These are phyloP conservation scores for Acanthacorydalis orientalis DNA, from an alignment of 2,888 invertebrate species.

Conservation along the genomic window DNA sequence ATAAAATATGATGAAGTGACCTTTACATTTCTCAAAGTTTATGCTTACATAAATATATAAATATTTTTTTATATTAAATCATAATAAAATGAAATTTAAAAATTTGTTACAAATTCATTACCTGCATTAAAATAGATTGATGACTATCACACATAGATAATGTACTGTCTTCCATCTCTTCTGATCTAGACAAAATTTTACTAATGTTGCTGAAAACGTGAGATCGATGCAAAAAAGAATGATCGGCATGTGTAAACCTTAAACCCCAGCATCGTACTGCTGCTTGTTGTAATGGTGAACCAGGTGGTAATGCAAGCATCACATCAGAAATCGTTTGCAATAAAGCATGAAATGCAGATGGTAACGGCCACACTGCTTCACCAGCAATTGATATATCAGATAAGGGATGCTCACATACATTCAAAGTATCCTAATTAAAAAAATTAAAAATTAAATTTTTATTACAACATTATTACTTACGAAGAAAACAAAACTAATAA, in stretches of 20 bases:
- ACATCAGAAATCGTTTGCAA: conserved; percentile 84
- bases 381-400: conserved; percentile 66
- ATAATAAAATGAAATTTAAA: too few species aligned
- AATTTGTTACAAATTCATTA: too few species aligned
- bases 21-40: too few species aligned
- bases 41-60: too few species aligned
- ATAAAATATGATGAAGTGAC: conserved; percentile 6
- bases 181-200: conserved; percentile 83
- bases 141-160: conserved; percentile 41
- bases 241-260: conserved; percentile 74
- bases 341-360: conserved; percentile 54
- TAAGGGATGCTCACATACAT: conserved; percentile 59
- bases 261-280: conserved; percentile 90
- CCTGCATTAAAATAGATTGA: conserved; percentile 27
- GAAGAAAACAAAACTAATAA: not conserved
- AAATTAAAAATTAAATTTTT: too few species aligned
- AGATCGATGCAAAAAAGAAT: conserved; percentile 68
- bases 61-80: too few species aligned
- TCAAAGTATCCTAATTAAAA: conserved; percentile 27
- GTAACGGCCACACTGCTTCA: conserved; percentile 45
- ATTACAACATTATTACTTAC: conserved; percentile 4
- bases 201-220: conserved; percentile 87
- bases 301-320: conserved; percentile 73
- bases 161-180: conserved; percentile 52
- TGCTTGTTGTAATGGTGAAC: conserved; percentile 77